Evolutionary conservation across 2,888 invertebrate genomes (phyloP).

Genomic region (Melanchra persicariae): DNA sequence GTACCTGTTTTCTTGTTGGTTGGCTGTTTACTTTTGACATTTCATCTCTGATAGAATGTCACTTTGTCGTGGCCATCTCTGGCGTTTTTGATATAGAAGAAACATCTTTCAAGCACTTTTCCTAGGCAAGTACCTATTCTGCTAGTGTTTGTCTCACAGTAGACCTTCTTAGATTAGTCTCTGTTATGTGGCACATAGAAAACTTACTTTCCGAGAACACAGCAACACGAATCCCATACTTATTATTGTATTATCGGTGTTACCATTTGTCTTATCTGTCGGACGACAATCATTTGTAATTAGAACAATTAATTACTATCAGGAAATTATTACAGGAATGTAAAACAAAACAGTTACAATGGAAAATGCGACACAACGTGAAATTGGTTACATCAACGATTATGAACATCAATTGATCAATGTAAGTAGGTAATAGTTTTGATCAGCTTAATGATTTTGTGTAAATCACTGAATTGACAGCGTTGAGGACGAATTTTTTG

Average conservation of each 20-base stretch:
- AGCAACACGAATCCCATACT: constrained; percentile 13
- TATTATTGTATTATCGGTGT: constrained; percentile 19
- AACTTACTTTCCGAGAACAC: constrained; percentile 34
- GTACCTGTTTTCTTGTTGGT: too few relatives aligned
- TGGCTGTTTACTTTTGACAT: too few relatives aligned
- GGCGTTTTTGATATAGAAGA: too few relatives aligned
- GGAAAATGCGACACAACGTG: neutral
- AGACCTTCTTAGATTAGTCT: constrained; percentile 1
- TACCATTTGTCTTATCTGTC: constrained; percentile 17
- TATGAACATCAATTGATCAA: neutral
- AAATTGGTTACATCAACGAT: neutral
- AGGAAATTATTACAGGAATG: constrained; percentile 3
- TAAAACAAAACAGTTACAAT: constrained; percentile 23
- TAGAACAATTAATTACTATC: constrained; percentile 33
- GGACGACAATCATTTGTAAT: constrained; percentile 27
- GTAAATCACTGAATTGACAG: neutral
- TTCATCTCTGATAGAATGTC: too few relatives aligned
- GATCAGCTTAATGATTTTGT: neutral
- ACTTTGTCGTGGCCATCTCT: too few relatives aligned
- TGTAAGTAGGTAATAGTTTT: neutral
- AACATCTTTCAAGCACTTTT: too few relatives aligned
- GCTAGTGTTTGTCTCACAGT: neutral
- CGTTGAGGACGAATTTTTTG: too few relatives aligned
- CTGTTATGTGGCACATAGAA: constrained; percentile 9
- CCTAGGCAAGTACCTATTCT: too few relatives aligned